Base-by-base conservation (phyloP, 92 coral and sea anemone species). In the Chrysogorgia sp. region DNA sequence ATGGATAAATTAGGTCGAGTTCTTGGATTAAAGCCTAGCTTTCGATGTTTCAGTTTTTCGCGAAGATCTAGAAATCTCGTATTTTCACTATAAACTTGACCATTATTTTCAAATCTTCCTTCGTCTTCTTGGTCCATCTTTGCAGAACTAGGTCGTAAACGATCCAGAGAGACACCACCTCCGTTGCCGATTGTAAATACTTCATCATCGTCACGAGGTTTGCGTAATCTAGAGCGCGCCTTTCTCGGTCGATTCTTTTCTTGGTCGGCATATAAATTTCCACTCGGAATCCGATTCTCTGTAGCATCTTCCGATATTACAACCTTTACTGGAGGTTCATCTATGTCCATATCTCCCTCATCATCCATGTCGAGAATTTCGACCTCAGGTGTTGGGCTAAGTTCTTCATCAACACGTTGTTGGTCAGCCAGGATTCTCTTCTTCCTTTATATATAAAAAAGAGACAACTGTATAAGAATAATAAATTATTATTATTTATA, bases 1-100 rank as follows among this genome's bases (percentile, higher is more conserved):
- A 91, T 91, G n/a, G 98, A 94, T 26, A 94, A 61, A 7, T 92
- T 91, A 1, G 98, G 97, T 69, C 91, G 88, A 77, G 92, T 84
- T 63, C 57, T 75, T 30, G 76, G 74, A 83, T 89, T 83, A 83
- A 94, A 94, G 23, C 92, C 90, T 0, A 85, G 91, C 33, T 90
- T 64, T 25, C 90, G 84, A 72, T 90, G 88, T 69, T 81, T 83
- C 33, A 94, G 79, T 64, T 92, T 91, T 30, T 84, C 82, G 30
- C 98, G 87, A 35, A 94, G 81, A 84, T 94, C 98, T 0, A 34
- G 20, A 47, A 45, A 13, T 7, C 20, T 33, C 6, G 30, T 10
- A 33, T 72, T 23, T 7, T 34, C 43, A 19, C 2, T 40, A n/a
- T 21, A 6, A 10, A 20, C 35, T 17, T 33, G 24, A 72, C 17